phyloP scores from a whole-genome alignment of 2,888 invertebrate species.

The Electrophaes corylata region DNA sequence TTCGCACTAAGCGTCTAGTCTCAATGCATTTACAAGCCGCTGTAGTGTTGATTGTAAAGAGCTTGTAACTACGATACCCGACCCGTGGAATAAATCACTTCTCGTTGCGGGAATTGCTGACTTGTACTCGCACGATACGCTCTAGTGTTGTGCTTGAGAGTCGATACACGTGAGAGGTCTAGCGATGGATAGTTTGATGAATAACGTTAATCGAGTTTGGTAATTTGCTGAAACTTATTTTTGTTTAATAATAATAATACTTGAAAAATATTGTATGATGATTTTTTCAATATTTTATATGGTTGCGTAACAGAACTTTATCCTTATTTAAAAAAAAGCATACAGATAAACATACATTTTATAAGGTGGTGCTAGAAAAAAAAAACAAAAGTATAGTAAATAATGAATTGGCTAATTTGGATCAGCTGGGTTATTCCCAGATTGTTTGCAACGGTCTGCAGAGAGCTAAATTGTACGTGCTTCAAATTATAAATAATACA shows the following conservation, averaged over 20 bases:
- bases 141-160: slow-evolving; percentile 41
- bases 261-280: too few relatives aligned
- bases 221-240: not conserved
- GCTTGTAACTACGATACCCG: slow-evolving; percentile 49
- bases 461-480: too few relatives aligned
- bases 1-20: not conserved
- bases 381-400: too few relatives aligned
- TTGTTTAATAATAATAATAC: not conserved
- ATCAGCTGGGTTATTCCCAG: too few relatives aligned
- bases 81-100: slow-evolving; percentile 70
- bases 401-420: too few relatives aligned
- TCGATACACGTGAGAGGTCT: slow-evolving; percentile 1
- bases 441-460: too few relatives aligned
- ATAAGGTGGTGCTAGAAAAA: too few relatives aligned
- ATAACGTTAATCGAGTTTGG: not conserved
- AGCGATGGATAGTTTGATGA: slow-evolving; percentile 10
- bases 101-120: slow-evolving; percentile 69
- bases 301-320: too few relatives aligned
- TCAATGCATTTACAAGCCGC: not conserved
- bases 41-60: slow-evolving; percentile 45
- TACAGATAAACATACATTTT: too few relatives aligned
- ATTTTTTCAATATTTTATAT: too few relatives aligned
- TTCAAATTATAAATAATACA: too few relatives aligned
- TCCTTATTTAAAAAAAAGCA: too few relatives aligned
- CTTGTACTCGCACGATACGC: slow-evolving; percentile 52